Percentiles rank a stretch among this genome's conserved stretches.
phyloP scores from a whole-genome alignment of 2,113 vertebrate genomes.

The Okapia johnstoni region DNA sequence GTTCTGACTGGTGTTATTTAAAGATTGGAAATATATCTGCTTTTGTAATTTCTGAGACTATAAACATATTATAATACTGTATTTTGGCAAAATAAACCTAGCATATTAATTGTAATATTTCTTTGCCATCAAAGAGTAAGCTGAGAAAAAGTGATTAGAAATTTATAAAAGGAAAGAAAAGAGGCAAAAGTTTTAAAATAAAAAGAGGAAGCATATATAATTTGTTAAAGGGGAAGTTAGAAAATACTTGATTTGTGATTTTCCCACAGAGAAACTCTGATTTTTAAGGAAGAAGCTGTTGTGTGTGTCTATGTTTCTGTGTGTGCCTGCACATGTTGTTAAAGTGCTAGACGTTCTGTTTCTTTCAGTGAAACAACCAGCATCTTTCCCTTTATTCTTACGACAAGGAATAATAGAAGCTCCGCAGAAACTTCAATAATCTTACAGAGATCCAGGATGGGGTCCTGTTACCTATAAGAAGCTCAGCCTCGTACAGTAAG shows the following conservation, averaged over 20 bases:
- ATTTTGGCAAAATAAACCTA: background rate
- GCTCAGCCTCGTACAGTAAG: background rate
- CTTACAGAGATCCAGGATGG: background rate
- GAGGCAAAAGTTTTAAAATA: background rate
- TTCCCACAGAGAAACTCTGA: background rate
- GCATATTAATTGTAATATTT: background rate
- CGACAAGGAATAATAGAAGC: background rate
- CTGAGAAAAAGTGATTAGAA: background rate
- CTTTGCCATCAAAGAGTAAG: background rate
- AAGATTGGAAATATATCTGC: background rate
- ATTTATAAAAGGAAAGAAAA: conserved; percentile 14
- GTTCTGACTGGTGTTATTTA: background rate
- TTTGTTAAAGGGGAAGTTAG: background rate
- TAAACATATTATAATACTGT: background rate
- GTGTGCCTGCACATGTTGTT: background rate
- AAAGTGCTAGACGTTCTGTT: background rate
- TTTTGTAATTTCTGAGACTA: background rate
- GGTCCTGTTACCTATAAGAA: background rate
- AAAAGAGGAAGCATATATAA: background rate
- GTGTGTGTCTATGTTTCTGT: background rate
- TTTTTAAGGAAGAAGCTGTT: background rate
- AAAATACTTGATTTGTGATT: conserved; percentile 4
- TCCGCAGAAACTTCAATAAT: background rate
- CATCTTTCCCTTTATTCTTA: background rate
- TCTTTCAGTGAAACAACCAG: background rate